phyloP scores from a whole-genome alignment of 2,888 invertebrate genomes.

The Amphipyra tragopoginis region DNA sequence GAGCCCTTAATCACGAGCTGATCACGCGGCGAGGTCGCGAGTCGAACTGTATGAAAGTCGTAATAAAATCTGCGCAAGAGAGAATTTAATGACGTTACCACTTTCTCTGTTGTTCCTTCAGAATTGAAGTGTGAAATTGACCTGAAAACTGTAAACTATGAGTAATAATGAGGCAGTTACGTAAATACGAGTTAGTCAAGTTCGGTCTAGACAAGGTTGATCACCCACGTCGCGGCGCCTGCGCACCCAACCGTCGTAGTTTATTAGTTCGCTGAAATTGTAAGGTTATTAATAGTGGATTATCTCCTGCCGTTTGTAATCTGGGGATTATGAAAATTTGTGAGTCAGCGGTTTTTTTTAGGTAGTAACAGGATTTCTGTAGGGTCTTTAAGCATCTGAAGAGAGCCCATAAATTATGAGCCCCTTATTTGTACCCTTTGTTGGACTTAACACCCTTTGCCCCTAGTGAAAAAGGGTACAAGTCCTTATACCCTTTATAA shows the following conservation, averaged over 20 bases:
- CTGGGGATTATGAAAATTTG: constrained; percentile 1
- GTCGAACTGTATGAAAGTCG: neutral
- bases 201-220: constrained; percentile 69
- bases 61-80: neutral
- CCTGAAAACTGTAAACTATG: constrained; percentile 43
- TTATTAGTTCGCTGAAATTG: constrained; percentile 50
- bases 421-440: too few species aligned
- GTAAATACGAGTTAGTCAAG: constrained; percentile 65
- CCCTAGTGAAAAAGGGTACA: too few species aligned
- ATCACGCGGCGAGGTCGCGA: too few species aligned
- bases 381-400: neutral
- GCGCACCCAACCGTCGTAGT: constrained; percentile 44
- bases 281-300: constrained; percentile 47
- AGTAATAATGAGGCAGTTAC: constrained; percentile 51
- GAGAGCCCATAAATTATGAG: too few species aligned
- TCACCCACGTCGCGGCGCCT: constrained; percentile 63
- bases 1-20: too few species aligned
- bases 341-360: neutral
- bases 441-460: too few species aligned
- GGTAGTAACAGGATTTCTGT: neutral
- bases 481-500: too few species aligned
- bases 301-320: constrained; percentile 37
- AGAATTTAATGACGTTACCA: neutral
- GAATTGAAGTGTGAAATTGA: constrained; percentile 11
- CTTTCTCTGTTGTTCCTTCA: constrained; percentile 12